Evolutionary conservation across 2,113 vertebrate species (phyloP).

Genomic region (Cynocephalus volans): DNA sequence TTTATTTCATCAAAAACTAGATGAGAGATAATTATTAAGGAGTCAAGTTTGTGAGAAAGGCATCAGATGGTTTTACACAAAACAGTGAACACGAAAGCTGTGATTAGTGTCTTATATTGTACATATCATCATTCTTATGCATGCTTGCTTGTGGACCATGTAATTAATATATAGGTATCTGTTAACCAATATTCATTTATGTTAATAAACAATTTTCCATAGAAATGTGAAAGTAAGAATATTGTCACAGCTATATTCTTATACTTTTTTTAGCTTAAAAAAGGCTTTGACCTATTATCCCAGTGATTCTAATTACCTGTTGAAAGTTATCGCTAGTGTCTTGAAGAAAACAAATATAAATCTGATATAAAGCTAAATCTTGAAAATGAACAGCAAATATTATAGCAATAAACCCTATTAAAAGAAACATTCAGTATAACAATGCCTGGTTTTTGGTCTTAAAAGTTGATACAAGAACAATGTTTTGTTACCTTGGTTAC

Average conservation of each 20-base stretch:
- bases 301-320: not conserved
- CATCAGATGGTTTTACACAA: not conserved
- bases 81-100: not conserved
- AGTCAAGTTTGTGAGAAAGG: not conserved
- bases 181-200: conserved; percentile 2
- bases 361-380: conserved; percentile 2
- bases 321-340: conserved; percentile 26
- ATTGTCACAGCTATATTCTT: not conserved
- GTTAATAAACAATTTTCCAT: conserved; percentile 35
- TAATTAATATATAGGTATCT: not conserved
- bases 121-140: not conserved
- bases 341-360: conserved; percentile 45
- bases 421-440: conserved; percentile 45
- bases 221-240: conserved; percentile 26
- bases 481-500: conserved; percentile 81
- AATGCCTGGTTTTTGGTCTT: conserved; percentile 42
- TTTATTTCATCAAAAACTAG: not conserved
- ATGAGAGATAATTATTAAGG: conserved; percentile 20
- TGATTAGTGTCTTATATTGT: not conserved
- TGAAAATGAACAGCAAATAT: conserved; percentile 38
- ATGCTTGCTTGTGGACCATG: not conserved
- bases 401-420: conserved; percentile 16
- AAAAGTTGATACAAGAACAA: conserved; percentile 61
- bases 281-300: not conserved
- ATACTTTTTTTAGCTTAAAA: conserved; percentile 1